Percentiles rank a stretch among this genome's conserved stretches.
Conservation (phyloP, 64 coral and sea anemone genomes). For the Montipora sp. region DNA sequence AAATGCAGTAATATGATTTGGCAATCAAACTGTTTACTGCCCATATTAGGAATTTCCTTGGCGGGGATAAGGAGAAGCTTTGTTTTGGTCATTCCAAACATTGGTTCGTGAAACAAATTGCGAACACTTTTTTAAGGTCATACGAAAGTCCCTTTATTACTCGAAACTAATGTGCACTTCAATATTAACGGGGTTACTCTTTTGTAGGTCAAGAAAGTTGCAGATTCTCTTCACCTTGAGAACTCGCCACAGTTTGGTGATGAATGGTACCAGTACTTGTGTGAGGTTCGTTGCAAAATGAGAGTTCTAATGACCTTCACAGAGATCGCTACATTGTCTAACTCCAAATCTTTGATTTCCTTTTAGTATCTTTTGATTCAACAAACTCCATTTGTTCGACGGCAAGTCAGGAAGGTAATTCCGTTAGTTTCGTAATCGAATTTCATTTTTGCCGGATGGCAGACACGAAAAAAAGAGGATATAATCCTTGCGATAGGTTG, state of each 20-base stretch:
- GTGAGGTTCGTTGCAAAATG: constrained; percentile 68
- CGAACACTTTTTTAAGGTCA: too few relatives aligned
- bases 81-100: too few relatives aligned
- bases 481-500: too few relatives aligned
- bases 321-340: not conserved
- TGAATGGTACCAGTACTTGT: constrained; percentile 93
- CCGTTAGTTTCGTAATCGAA: not conserved
- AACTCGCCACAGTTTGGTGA: constrained; percentile 73
- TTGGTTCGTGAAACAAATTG: too few relatives aligned
- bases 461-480: too few relatives aligned
- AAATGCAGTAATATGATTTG: too few relatives aligned
- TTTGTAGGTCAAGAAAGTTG: constrained; percentile 92
- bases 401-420: constrained; percentile 94
- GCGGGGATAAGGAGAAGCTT: too few relatives aligned
- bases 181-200: not conserved
- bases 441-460: not conserved
- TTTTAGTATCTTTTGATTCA: constrained; percentile 97
- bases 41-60: too few relatives aligned
- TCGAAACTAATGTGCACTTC: too few relatives aligned
- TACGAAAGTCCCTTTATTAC: too few relatives aligned
- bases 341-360: not conserved
- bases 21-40: too few relatives aligned
- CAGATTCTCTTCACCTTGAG: constrained; percentile 73
- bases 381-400: constrained; percentile 93
- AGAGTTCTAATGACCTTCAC: not conserved